Evolutionary conservation across 2,888 invertebrate genomes (phyloP).

Genomic region (Bombylius major): DNA sequence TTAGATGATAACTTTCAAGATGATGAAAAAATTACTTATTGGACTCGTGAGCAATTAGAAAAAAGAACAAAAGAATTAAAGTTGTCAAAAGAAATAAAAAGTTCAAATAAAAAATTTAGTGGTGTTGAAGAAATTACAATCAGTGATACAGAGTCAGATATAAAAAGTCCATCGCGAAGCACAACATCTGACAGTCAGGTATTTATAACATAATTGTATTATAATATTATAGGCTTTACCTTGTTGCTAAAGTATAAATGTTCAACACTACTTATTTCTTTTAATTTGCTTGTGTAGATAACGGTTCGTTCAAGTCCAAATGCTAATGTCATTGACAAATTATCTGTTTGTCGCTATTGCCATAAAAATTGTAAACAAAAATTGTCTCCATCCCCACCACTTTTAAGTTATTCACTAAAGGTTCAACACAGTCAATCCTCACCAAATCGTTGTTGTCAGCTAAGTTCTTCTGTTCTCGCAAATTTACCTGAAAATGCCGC

Average conservation of each 20-base stretch:
- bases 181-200: conserved; percentile 70
- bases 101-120: conserved; percentile 25
- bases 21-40: conserved; percentile 38
- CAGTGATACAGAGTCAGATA: conserved; percentile 39
- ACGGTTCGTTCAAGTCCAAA: conserved; percentile 65
- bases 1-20: conserved; percentile 23
- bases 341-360: conserved; percentile 64
- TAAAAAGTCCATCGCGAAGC: conserved; percentile 57
- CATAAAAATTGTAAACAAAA: conserved; percentile 54
- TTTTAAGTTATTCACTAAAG: conserved; percentile 33
- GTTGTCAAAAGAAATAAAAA: conserved; percentile 38
- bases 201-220: conserved; percentile 17
- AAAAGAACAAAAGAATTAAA: conserved; percentile 58
- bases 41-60: conserved; percentile 60
- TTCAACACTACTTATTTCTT: too few species aligned
- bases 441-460: conserved; percentile 35
- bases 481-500: not conserved
- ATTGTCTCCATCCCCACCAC: conserved; percentile 18
- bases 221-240: too few species aligned
- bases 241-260: too few species aligned
- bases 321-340: conserved; percentile 48
- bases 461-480: conserved; percentile 19
- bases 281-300: conserved; percentile 38
- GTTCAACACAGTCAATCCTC: conserved; percentile 37
- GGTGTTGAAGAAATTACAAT: conserved; percentile 38